phyloP scores from a whole-genome alignment of 1,140 invertebrate genomes.

The Trinorchestia longiramus region DNA sequence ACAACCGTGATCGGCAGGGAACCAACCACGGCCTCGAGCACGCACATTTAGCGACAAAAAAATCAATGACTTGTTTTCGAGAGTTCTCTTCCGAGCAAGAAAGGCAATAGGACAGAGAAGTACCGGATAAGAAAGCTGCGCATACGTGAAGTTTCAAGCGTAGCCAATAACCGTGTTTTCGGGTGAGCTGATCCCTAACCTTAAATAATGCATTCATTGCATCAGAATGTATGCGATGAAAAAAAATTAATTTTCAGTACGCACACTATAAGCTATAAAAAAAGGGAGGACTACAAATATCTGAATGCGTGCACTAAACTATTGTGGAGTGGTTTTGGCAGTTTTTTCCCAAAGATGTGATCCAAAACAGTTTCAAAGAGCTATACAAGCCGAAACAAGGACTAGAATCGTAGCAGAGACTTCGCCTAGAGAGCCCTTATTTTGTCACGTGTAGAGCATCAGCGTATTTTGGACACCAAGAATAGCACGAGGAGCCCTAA shows the following conservation, averaged over 20 bases:
- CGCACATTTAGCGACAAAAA: slow-evolving; percentile 20
- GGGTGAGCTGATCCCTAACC: background rate
- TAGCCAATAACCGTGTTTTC: background rate
- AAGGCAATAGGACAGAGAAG: background rate
- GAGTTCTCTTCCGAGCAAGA: background rate
- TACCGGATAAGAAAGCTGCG: background rate
- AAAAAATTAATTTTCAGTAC: background rate
- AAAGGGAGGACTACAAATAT: too few species aligned
- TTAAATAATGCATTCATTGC: background rate
- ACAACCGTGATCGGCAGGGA: slow-evolving; percentile 45
- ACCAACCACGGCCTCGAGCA: slow-evolving; percentile 20
- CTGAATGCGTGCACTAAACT: too few species aligned
- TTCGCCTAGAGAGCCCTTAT: background rate
- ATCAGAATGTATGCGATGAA: background rate
- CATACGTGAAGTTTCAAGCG: background rate
- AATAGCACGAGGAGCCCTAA: background rate
- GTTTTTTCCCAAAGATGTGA: background rate
- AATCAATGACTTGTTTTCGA: slow-evolving; percentile 5
- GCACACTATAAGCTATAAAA: too few species aligned
- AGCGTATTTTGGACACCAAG: slow-evolving; percentile 16
- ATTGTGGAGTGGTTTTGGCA: background rate
- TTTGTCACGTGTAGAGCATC: background rate
- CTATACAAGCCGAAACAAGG: background rate
- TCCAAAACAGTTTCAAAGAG: background rate
- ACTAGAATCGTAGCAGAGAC: background rate